Evolutionary conservation across 2,113 vertebrate genomes (phyloP).

Genomic region (Pygoscelis adeliae): DNA sequence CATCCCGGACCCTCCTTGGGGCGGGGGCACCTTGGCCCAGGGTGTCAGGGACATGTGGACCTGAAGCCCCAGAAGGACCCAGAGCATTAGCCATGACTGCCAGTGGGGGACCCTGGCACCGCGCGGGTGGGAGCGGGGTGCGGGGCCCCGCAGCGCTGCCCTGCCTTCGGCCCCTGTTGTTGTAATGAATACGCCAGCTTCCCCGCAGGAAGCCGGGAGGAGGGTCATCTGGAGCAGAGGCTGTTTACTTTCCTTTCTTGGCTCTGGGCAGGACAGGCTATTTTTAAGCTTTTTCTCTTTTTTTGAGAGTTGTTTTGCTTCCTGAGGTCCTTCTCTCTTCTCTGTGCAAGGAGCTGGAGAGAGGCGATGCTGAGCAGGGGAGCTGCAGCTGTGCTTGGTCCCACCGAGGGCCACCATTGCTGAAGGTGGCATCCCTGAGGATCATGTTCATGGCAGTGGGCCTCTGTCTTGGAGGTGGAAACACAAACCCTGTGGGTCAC

Average conservation of each 20-base stretch:
- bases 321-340: not conserved
- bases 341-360: not conserved
- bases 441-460: rapidly evolving
- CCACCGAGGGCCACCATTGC: rapidly evolving
- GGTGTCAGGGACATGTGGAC: not conserved
- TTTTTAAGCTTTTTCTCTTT: conserved; percentile 50
- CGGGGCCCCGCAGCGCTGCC: not conserved
- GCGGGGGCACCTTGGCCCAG: not conserved
- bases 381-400: rapidly evolving
- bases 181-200: not conserved
- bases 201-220: not conserved
- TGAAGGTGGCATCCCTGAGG: not conserved
- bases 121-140: rapidly evolving
- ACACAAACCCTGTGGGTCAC: not conserved
- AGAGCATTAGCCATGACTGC: rapidly evolving
- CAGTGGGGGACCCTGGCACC: rapidly evolving
- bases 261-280: not conserved
- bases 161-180: not conserved
- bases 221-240: not conserved
- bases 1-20: not conserved
- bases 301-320: conserved; percentile 16
- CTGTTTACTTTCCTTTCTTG: conserved; percentile 49
- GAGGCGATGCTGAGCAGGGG: not conserved
- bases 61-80: rapidly evolving
- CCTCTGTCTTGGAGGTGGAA: not conserved